Evolutionary conservation across 1,140 invertebrate species (phyloP).

Genomic region (Neodiprion virginianus): DNA sequence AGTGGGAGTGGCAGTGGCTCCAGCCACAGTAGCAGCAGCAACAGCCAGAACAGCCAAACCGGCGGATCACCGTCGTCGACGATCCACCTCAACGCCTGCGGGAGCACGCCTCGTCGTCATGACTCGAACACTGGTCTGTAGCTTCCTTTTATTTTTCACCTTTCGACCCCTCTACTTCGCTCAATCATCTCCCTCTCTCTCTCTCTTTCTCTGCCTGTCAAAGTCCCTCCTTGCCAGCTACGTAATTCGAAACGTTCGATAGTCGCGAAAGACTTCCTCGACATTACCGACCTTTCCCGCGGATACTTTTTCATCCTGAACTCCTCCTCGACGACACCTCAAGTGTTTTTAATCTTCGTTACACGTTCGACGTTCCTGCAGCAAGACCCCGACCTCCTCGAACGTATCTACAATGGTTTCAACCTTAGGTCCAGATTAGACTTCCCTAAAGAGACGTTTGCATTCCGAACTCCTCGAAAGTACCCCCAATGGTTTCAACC

Average conservation of each 20-base stretch:
- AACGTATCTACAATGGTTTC: too few relatives aligned
- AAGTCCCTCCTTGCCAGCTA: conserved; percentile 26
- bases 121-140: conserved; percentile 57
- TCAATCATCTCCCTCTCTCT: conserved; percentile 21
- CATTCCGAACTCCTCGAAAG: too few relatives aligned
- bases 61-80: conserved; percentile 47
- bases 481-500: too few relatives aligned
- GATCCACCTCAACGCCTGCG: conserved; percentile 40
- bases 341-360: conserved; percentile 1
- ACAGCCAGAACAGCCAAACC: conserved; percentile 58
- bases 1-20: conserved; percentile 47
- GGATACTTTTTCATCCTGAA: conserved; percentile 22
- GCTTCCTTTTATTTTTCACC: conserved; percentile 18
- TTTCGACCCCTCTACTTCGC: conserved; percentile 23
- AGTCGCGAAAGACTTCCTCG: too few relatives aligned
- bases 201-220: conserved; percentile 24
- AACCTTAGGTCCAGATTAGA: too few relatives aligned
- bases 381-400: too few relatives aligned
- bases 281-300: too few relatives aligned
- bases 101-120: conserved; percentile 44
- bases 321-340: conserved; percentile 22
- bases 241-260: too few relatives aligned
- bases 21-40: conserved; percentile 48
- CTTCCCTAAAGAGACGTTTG: too few relatives aligned
- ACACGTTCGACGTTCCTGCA: not conserved